Percentiles rank a stretch among this genome's conserved stretches.
phyloP scores from a whole-genome alignment of 2,113 vertebrate species.

The Labrus mixtus region DNA sequence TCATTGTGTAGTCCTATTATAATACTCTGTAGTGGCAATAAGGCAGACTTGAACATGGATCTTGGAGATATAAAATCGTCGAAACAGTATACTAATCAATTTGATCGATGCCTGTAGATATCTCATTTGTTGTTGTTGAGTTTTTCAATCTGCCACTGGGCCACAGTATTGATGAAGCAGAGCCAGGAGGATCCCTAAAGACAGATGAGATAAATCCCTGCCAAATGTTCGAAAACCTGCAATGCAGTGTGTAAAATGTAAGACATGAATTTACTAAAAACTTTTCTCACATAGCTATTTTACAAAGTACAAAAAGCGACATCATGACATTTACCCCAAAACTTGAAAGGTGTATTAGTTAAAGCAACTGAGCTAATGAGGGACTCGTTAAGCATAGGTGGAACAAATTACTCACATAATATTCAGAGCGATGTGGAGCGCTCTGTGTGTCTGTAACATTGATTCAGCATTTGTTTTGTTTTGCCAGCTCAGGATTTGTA shows the following conservation, averaged over 20 bases:
- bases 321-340: too few species aligned
- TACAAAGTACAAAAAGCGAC: neutral
- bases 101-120: neutral
- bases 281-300: neutral
- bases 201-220: slow-evolving; percentile 23
- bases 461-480: neutral
- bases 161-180: slow-evolving; percentile 25
- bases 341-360: too few species aligned
- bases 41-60: too few species aligned
- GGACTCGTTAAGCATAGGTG: too few species aligned
- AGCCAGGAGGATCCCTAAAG: slow-evolving; percentile 36
- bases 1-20: too few species aligned
- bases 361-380: too few species aligned
- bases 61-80: too few species aligned
- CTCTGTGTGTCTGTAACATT: neutral
- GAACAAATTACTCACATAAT: too few species aligned
- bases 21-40: too few species aligned
- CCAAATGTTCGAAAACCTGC: slow-evolving; percentile 40
- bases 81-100: neutral
- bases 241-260: slow-evolving; percentile 32
- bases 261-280: neutral
- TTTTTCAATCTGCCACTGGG: slow-evolving; percentile 2
- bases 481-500: neutral
- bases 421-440: neutral
- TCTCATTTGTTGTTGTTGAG: slow-evolving; percentile 14